These are phyloP conservation scores for Acrocyrtus sp. DNA, from an alignment of 2,888 invertebrate species.

Conservation along the genomic window DNA sequence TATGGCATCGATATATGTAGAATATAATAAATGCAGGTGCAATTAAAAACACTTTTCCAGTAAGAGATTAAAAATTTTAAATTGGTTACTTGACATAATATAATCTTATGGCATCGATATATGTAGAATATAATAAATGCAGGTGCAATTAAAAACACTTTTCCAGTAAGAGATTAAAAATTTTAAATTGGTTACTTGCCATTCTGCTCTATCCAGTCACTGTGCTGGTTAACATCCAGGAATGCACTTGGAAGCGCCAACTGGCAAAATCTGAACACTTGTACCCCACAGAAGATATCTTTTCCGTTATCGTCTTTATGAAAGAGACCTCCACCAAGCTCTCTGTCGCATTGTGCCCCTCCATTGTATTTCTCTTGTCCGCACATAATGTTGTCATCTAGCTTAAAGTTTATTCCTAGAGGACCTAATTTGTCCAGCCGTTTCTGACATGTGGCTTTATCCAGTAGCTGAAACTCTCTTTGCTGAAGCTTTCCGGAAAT, in stretches of 20 bases:
- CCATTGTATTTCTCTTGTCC: conserved; percentile 14
- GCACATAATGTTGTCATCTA: conserved; percentile 1
- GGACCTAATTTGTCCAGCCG: background rate
- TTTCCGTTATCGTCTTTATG: background rate
- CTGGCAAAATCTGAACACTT: conserved; percentile 15
- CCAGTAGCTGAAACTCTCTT: conserved; percentile 6
- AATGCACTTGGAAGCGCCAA: conserved; percentile 1
- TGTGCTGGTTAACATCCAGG: background rate
- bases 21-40: too few species aligned
- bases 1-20: too few species aligned
- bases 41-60: too few species aligned
- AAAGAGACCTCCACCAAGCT: conserved; percentile 11
- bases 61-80: too few species aligned
- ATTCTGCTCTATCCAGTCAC: too few species aligned
- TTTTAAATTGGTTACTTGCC: too few species aligned
- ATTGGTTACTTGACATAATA: too few species aligned
- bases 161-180: too few species aligned
- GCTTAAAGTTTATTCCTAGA: background rate
- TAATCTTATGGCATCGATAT: too few species aligned
- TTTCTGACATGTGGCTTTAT: background rate
- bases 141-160: too few species aligned
- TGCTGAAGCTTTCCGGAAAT: background rate
- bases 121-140: too few species aligned
- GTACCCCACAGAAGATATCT: conserved; percentile 12
- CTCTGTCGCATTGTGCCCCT: conserved; percentile 14